Base-by-base conservation (phyloP, 1,140 invertebrate genomes). In the Penaeus vannamei region DNA sequence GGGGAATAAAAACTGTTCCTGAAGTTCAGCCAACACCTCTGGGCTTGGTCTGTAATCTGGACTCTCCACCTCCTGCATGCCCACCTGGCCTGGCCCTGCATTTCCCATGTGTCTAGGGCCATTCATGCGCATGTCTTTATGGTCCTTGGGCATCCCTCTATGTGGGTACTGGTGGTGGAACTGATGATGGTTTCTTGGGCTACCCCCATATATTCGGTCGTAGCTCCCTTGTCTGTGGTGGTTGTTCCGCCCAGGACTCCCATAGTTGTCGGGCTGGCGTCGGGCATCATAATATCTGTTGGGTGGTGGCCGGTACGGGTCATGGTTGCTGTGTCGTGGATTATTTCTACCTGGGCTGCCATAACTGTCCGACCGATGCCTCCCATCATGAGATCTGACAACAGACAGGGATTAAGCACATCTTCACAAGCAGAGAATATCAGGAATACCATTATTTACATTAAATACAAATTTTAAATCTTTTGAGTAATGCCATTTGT, bases 51-150 rank as follows among this genome's bases (percentile, higher is more conserved):
- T 42, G 60, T 62, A 92, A 72, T 69, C 88, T 92, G 86, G 94
- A 89, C 89, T 93, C 93, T 53, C 94, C n/a, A 36, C 32, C n/a
- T 89, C 87, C 59, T n/a, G 62, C n/a, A 60, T 53, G 46, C 32
- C 60, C 26, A 42, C 61, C 42, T 84, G 81, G 79, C 29, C 32
- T 46, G 29, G 77, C 29, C 36, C 61, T 19, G 59, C 19, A 60
- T 29, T 77, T n/a, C 29, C 62, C 32, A 64, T 23, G n/a, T 77
- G 82, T 64, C 87, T 83, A 19, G 87, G 87, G 20, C 87, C 87
- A 80, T 89, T 89, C 81, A 83, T 42, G 26, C 86, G 80, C 59
- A 69, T 53, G 42, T 88, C 86, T 76, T 84, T 88, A 46, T 83
- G 80, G 81, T 87, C 85, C 36, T 81, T 87, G 76, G 46, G 61